A percentile compares a stretch with the other conserved stretches of the same genome.
Conservation (phyloP, 2,888 invertebrate species). For the Koerneria pararmatus region DNA sequence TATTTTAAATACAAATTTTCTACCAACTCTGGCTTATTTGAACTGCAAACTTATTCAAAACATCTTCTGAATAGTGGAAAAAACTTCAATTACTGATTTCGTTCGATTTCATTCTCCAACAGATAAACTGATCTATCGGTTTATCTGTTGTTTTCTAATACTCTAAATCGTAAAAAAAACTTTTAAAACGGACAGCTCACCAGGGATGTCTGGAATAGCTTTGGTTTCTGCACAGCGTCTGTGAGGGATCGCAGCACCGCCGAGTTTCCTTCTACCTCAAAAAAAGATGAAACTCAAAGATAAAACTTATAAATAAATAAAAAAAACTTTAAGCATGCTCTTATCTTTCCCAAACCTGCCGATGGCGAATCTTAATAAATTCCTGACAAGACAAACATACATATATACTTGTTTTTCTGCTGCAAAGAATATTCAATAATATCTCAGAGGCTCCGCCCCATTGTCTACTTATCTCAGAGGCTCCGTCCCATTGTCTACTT, state of each 20-base stretch:
- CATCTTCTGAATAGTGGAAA: constrained; percentile 24
- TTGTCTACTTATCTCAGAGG: no score
- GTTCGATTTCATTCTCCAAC: background rate
- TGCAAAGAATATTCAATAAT: no score
- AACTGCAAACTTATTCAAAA: no score
- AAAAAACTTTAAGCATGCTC: background rate
- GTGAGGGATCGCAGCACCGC: constrained; percentile 33
- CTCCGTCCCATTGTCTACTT: no score
- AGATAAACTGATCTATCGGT: background rate
- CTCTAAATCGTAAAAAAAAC: background rate
- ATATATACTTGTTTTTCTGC: no score
- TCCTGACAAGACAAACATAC: no score
- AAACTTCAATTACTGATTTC: background rate
- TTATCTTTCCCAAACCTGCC: constrained; percentile 70
- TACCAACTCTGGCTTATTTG: no score
- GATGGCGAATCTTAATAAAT: no score
- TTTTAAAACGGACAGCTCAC: no score
- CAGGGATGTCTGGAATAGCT: constrained; percentile 34
- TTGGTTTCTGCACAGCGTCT: constrained; percentile 27
- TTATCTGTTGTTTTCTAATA: background rate
- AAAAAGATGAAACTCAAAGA: background rate
- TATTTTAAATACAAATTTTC: no score
- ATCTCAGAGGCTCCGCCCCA: no score
- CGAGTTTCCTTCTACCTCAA: constrained; percentile 30
- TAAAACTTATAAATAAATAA: background rate